Base-by-base conservation (phyloP, 2,888 invertebrate genomes). In the Muscina levida region DNA sequence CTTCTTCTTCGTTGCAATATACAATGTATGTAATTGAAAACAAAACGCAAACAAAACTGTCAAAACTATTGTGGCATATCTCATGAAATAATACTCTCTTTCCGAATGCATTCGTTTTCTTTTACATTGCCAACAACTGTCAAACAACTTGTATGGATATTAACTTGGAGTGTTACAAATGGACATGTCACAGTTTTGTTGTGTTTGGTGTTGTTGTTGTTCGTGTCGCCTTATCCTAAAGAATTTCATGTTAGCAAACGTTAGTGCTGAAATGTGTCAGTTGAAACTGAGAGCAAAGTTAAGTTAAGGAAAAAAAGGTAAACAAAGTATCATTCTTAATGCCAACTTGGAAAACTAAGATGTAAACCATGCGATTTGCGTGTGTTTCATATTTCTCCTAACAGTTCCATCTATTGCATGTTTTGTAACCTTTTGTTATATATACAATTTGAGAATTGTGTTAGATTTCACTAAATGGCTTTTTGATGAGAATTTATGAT, bases 41-140 rank as follows among this genome's bases (percentile, higher is more conserved):
- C 42, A 72, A 56, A 67, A 51, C 8, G n/a, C 31, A 31, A 39
- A 24, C 1, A 39, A 53, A 48, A 67, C 48, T 72, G 72, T 77
- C 68, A 77, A 68, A 68, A 72, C 15, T 72, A 3, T 44, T 44
- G 22, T 2, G 3, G 13, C 19, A n/a, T 8, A 3, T 67, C 8
- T 31, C 31, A 8, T n/a, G n/a, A 44, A 44, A 44, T 11, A 17
- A 17, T 19, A 46, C 17, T 53, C 24, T 53, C 53, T 24, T 24
- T 53, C 1, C 53, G 11, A 53, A 22, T 26, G n/a, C 11, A n/a
- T 24, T 59, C 22, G 37, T 72, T 62, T 46, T 57, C 39, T 3
- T n/a, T 46, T 42, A 53, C 65, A 53, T 56, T 65, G 11, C 53
- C 51, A 46, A n/a, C n/a, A n/a, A 72, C 56, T 73, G 73, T 73